Evolutionary conservation across 2,888 invertebrate genomes (phyloP), one percentile per base, ranked within the genome.

Genomic region (Rotaria socialis): DNA sequence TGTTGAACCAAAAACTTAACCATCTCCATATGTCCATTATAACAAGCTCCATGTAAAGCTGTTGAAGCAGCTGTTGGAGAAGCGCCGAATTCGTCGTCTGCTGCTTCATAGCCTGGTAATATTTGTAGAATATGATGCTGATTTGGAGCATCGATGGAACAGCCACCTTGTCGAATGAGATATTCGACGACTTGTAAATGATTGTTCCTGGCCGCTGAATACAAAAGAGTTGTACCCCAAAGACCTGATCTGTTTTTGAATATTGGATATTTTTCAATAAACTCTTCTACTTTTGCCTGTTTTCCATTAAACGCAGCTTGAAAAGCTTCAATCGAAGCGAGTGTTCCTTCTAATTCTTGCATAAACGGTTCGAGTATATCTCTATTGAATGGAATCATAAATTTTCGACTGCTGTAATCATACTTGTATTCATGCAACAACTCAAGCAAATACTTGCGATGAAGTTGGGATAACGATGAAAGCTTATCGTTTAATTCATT

Each of bases 131-230:
- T 80, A 47, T 80, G 47, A 14, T 80, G 47, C 35, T 47, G 43
- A 47, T 80, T 80, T 47, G 47, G 80, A 47, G 80, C 80, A 47
- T 80, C 47, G 0, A 80, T 35, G 1, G 47, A 47, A 47, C 80
- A 80, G 24, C 80, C 24, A 80, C 10, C 80, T 24, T 8, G 24
- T 1, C 2, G 4, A 43, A 80, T 1, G n/a, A 80, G 47, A 47
- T 47, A 80, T 80, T 6, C 24, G 14, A 80, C 80, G 14, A 80
- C 4, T 24, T 24, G 8, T 1, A 43, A 0, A 47, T 80, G 80
- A 80, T 47, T n/a, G 47, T 80, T 80, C n/a, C 80, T 47, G n/a
- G 80, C 80, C 3, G 80, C 80, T 47, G 80, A 80, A 47, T 80
- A 80, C 11, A 80, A n/a, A 2, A 80, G 11, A 24, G 80, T 80